Conservation (phyloP, 1,140 invertebrate species). For the Anadara kagoshimensis region DNA sequence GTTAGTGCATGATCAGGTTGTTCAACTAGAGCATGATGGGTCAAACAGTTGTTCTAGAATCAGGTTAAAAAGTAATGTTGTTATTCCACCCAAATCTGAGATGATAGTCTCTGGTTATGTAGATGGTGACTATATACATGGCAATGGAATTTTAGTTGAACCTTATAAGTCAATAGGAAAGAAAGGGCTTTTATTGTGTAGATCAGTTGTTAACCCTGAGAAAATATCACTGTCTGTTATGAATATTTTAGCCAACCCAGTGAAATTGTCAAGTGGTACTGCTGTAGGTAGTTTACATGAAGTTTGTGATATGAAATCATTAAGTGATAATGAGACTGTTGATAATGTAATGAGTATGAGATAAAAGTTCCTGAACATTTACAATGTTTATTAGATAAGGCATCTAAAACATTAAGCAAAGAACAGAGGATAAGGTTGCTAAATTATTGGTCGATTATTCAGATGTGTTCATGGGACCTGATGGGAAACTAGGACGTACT, state of each 20-base stretch:
- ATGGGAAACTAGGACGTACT: slow-evolving; percentile 37
- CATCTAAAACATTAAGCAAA: background rate
- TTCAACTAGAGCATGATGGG: background rate
- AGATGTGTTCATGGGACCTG: slow-evolving; percentile 37
- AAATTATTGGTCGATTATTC: slow-evolving; percentile 13
- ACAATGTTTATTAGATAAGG: slow-evolving; percentile 1
- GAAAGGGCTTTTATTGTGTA: too few relatives aligned
- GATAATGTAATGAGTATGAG: background rate
- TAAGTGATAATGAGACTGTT: slow-evolving; percentile 8
- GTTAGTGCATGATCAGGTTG: background rate
- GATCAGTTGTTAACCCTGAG: too few relatives aligned
- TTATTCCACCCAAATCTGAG: too few relatives aligned
- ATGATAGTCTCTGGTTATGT: too few relatives aligned
- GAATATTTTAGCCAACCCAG: too few relatives aligned
- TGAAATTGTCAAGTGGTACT: too few relatives aligned
- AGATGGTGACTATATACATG: too few relatives aligned
- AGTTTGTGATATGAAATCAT: background rate
- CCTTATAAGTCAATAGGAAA: too few relatives aligned
- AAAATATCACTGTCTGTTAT: too few relatives aligned
- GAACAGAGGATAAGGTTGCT: slow-evolving; percentile 13
- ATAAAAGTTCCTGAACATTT: slow-evolving; percentile 12
- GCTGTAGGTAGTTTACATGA: slow-evolving; percentile 1
- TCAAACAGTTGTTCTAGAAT: background rate
- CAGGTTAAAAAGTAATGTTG: too few relatives aligned
- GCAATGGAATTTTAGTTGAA: too few relatives aligned